A percentile compares a stretch with the other conserved stretches of the same genome.
These are phyloP conservation scores for Fratercula arctica DNA, from an alignment of 2,797 vertebrate genomes.

Conservation along the genomic window DNA sequence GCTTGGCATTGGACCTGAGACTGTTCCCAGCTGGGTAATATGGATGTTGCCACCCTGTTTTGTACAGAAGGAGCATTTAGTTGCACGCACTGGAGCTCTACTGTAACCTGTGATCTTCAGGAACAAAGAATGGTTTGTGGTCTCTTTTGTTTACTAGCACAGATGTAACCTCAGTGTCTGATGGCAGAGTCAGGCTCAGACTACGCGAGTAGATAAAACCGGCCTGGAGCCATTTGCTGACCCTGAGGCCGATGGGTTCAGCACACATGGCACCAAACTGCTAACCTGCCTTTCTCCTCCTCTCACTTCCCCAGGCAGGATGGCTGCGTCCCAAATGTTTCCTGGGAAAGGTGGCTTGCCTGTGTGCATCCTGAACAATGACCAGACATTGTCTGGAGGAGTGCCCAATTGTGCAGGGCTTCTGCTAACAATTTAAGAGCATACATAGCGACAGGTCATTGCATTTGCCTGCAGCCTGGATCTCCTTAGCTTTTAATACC, in stretches of 20 bases:
- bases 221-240: background rate
- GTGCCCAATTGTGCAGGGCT: background rate
- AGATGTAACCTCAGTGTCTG: background rate
- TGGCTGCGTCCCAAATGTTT: background rate
- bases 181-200: background rate
- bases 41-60: background rate
- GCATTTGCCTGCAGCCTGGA: background rate
- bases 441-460: fast-evolving
- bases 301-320: background rate
- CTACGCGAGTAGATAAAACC: background rate
- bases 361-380: background rate
- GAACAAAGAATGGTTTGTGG: background rate
- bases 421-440: background rate
- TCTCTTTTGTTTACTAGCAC: background rate
- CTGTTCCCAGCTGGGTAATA: background rate
- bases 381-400: background rate
- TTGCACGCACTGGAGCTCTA: background rate
- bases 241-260: background rate
- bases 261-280: background rate
- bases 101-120: background rate
- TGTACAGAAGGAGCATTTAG: background rate
- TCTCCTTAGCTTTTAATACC: background rate
- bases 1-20: background rate
- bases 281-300: background rate
- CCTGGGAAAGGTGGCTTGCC: background rate